Evolutionary conservation across 1,140 invertebrate genomes (phyloP).

Genomic region (Phocides pigmalion): DNA sequence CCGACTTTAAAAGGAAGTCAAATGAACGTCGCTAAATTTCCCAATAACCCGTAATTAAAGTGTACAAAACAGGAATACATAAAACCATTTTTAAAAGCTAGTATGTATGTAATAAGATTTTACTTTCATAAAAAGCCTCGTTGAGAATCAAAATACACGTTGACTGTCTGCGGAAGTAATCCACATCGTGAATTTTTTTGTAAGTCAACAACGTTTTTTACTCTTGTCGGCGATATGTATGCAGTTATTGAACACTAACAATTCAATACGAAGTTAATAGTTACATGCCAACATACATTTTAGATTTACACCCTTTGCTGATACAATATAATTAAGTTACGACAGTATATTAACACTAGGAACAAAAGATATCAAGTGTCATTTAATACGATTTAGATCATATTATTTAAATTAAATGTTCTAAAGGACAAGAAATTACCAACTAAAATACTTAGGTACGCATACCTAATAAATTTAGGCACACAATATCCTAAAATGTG

Average conservation of each 20-base stretch:
- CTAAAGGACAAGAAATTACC: too few species aligned
- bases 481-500: too few species aligned
- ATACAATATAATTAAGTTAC: slow-evolving; percentile 8
- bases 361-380: too few species aligned
- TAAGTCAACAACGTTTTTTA: slow-evolving; percentile 28
- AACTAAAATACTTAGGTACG: too few species aligned
- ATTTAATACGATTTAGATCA: too few species aligned
- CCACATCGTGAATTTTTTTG: slow-evolving; percentile 25
- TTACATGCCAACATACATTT: neutral
- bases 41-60: too few species aligned
- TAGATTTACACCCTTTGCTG: slow-evolving; percentile 10
- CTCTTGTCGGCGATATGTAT: slow-evolving; percentile 7
- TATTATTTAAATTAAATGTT: too few species aligned
- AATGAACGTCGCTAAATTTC: too few species aligned
- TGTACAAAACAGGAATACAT: neutral
- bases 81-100: neutral
- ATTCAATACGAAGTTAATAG: slow-evolving; percentile 10
- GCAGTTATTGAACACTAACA: slow-evolving; percentile 19
- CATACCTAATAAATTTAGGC: too few species aligned
- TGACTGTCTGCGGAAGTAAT: slow-evolving; percentile 25
- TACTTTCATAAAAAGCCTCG: slow-evolving; percentile 7
- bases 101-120: neutral
- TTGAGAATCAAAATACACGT: slow-evolving; percentile 24
- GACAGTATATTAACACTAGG: too few species aligned
- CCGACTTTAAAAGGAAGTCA: too few species aligned